A percentile compares a stretch with the other conserved stretches of the same genome.
Conservation (phyloP, 2,797 vertebrate genomes). For the Menidia menidia region DNA sequence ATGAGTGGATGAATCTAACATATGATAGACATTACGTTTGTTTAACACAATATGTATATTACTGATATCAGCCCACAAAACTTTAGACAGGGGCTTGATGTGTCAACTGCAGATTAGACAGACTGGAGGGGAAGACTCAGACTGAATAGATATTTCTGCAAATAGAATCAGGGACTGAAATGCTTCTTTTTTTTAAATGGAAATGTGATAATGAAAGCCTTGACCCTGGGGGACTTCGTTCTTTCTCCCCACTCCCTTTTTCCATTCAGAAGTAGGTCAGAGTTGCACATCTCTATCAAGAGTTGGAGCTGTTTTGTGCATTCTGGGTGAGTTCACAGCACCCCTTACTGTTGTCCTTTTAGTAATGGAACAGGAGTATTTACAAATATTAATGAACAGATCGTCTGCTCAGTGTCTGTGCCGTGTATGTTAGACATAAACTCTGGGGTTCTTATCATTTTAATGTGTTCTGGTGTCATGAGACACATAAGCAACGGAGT, state of each 20-base stretch:
- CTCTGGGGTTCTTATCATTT: constrained; percentile 50
- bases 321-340: constrained; percentile 25
- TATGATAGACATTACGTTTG: no score
- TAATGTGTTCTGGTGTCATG: constrained; percentile 44
- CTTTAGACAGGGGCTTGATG: background rate
- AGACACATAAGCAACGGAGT: constrained; percentile 21
- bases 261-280: constrained; percentile 57
- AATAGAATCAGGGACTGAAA: constrained; percentile 21
- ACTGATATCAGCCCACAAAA: no score
- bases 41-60: no score
- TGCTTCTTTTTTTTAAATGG: constrained; percentile 39
- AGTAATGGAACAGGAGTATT: constrained; percentile 61
- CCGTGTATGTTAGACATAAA: constrained; percentile 61
- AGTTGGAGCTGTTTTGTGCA: constrained; percentile 40
- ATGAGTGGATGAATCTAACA: no score
- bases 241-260: constrained; percentile 14
- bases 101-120: background rate
- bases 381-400: constrained; percentile 59
- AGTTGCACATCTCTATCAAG: constrained; percentile 46
- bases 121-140: background rate
- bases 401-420: constrained; percentile 58
- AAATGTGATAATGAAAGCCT: constrained; percentile 56
- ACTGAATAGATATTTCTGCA: background rate
- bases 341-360: constrained; percentile 59
- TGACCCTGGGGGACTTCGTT: constrained; percentile 52